These are phyloP conservation scores for Hemiprocne comata DNA, from an alignment of 2,113 vertebrate genomes.

Conservation along the genomic window DNA sequence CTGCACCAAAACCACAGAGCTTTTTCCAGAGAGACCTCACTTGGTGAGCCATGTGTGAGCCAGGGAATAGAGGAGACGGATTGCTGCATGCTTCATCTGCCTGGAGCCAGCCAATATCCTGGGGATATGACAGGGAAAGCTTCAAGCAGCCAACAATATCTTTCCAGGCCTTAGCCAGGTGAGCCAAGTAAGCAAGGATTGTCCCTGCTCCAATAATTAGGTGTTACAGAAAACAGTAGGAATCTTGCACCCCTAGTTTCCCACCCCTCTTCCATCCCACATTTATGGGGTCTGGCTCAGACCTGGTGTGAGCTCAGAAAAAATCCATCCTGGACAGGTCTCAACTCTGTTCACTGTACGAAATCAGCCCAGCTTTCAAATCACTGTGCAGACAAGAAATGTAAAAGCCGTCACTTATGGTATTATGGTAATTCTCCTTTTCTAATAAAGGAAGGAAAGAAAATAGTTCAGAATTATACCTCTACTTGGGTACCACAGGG, in stretches of 20 bases:
- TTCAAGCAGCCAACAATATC: neutral
- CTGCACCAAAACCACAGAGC: neutral
- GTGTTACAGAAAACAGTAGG: neutral
- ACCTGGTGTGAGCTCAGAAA: neutral
- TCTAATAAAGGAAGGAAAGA: neutral
- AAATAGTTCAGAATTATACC: neutral
- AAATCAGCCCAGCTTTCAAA: neutral
- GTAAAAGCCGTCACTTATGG: neutral
- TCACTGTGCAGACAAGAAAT: neutral
- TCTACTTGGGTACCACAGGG: neutral
- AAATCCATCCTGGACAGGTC: neutral
- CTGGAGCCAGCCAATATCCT: neutral
- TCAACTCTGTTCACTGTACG: neutral
- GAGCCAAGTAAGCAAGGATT: neutral
- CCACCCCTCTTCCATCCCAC: neutral
- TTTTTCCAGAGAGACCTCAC: neutral
- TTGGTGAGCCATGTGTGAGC: neutral
- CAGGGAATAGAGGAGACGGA: neutral
- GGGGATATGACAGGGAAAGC: neutral
- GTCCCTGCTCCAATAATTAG: neutral
- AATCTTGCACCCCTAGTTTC: fast-evolving
- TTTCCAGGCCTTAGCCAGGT: neutral
- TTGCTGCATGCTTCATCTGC: neutral
- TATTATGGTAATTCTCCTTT: neutral
- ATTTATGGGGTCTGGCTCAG: neutral